Evolutionary conservation across 2,888 invertebrate species (phyloP), one percentile per base, ranked within the genome.

Genomic region (Psylliodes chrysocephalus): DNA sequence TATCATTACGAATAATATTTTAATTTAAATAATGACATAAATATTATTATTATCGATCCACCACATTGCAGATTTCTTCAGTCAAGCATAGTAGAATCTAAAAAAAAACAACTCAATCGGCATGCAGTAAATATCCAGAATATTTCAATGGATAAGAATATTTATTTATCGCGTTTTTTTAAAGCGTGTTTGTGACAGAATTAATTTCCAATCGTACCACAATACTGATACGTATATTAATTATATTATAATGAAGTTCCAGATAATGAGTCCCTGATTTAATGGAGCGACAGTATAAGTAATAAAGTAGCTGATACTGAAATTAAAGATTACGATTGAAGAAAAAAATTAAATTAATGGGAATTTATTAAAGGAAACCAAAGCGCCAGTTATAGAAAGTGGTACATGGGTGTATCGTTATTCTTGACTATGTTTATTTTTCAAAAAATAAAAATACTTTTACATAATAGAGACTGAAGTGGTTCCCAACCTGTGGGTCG

Each of bases 1-100:
- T 46, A 46, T 44, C 17, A 17, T 17, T 44, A 44, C n/a, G 44
- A 46, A 46, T 40, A 40, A 40, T 46, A 46, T 46, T 46, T 46
- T 46, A 46, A 46, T 46, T 19, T 46, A 22, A 22, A 46, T 46
- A 22, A 46, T 22, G 19, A 46, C 14, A 46, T 46, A 12, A 22
- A 46, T 46, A 22, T 46, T 22, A 12, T 3, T 22, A 46, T 46
- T 46, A 44, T 12, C 12, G 15, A 12, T 12, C 15, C 46, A 12
- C 5, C 14, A 17, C 10, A 18, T 42, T 14, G 38, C 38, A 14
- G 4, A 14, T 38, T 38, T n/a, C 14, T 40, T 17, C 2, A 17
- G 5, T 15, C 40, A 17, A 40, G 3, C 35, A 14, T n/a, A 40
- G 3, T 2, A 40, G n/a, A n/a, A n/a, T n/a, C n/a, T n/a, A n/a